Evolutionary conservation across 2,888 invertebrate genomes (phyloP).

Genomic region (Agapostemon virescens): DNA sequence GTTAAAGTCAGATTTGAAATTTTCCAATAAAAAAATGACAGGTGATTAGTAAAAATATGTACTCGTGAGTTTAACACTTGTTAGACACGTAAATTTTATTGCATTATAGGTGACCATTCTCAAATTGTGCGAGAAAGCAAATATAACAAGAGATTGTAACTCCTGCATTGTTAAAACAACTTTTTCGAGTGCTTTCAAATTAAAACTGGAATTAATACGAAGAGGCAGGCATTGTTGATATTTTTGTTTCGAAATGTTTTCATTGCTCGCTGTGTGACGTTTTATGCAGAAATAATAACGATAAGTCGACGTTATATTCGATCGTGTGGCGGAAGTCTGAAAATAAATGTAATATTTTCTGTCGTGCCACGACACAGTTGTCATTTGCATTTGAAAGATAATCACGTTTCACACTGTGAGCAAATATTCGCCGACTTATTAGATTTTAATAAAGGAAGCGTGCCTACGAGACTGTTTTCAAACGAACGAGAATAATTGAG

Average conservation of each 20-base stretch:
- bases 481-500: not conserved
- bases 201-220: not conserved
- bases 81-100: too few relatives aligned
- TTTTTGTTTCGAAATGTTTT: not conserved
- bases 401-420: not conserved
- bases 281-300: not conserved
- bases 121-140: not conserved
- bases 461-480: not conserved
- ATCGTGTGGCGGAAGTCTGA: not conserved
- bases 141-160: too few relatives aligned
- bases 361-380: not conserved
- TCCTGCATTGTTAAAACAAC: not conserved
- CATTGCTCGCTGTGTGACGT: not conserved
- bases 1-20: too few relatives aligned
- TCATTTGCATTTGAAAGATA: not conserved
- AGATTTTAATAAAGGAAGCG: not conserved
- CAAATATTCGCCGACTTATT: not conserved
- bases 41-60: too few relatives aligned
- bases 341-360: not conserved
- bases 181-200: not conserved
- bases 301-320: not conserved
- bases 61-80: too few relatives aligned
- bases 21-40: too few relatives aligned
- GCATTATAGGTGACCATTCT: too few relatives aligned
- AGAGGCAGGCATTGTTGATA: not conserved